These are phyloP conservation scores for Oreohelix idahoensis DNA, from an alignment of 1,140 invertebrate species.

Conservation along the genomic window DNA sequence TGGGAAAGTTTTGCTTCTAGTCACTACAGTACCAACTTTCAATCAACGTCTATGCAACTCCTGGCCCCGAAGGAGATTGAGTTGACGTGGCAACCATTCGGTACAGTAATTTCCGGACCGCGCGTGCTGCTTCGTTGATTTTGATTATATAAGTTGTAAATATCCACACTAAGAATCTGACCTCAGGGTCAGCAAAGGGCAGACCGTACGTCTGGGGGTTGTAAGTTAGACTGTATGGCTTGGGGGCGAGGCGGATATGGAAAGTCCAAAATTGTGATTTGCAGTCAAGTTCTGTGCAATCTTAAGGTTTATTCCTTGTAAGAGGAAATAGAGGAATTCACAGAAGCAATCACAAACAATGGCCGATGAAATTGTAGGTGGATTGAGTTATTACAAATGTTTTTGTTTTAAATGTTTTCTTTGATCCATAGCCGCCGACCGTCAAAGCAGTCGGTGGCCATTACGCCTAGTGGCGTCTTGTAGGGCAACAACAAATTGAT, in stretches of 20 bases:
- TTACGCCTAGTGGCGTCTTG: too few species aligned
- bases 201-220: neutral
- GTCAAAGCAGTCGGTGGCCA: too few species aligned
- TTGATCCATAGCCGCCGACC: too few species aligned
- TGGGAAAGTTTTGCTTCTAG: too few species aligned
- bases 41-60: too few species aligned
- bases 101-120: neutral
- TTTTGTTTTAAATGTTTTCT: too few species aligned
- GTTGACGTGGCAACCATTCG: neutral
- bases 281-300: neutral
- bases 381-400: too few species aligned
- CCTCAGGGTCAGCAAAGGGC: neutral
- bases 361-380: neutral
- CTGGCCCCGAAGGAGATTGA: neutral
- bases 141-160: constrained; percentile 8
- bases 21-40: too few species aligned
- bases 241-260: neutral
- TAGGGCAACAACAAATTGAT: too few species aligned
- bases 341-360: neutral
- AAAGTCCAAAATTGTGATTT: neutral
- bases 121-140: neutral
- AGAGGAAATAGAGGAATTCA: neutral
- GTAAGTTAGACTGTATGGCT: neutral
- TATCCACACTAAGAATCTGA: neutral
- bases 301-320: constrained; percentile 3